phyloP scores from a whole-genome alignment of 2,888 invertebrate genomes.

The Beris morrisii region DNA sequence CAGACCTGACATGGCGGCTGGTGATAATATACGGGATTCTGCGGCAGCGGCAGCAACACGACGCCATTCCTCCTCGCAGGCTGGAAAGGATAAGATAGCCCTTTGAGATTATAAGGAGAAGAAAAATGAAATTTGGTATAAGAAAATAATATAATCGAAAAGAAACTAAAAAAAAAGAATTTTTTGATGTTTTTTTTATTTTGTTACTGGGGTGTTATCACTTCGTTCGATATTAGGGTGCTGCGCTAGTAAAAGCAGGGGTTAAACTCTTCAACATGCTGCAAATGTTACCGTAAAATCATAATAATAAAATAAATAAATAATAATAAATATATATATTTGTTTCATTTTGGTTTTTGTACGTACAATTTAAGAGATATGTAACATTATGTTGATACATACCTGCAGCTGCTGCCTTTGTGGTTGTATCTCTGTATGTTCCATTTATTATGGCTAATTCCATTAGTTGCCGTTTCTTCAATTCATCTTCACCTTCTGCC shows the following conservation, averaged over 20 bases:
- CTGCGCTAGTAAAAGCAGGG: slow-evolving; percentile 3
- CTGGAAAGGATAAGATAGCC: slow-evolving; percentile 54
- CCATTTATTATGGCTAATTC: slow-evolving; percentile 99
- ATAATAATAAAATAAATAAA: slow-evolving; percentile 8
- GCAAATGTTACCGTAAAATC: slow-evolving; percentile 15
- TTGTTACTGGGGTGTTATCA: slow-evolving; percentile 1
- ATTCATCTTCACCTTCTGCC: slow-evolving; percentile 99
- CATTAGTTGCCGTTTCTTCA: slow-evolving; percentile 99
- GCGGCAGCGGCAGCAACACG: slow-evolving; percentile 79
- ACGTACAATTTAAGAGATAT: slow-evolving; percentile 2
- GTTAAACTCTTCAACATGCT: slow-evolving; percentile 21
- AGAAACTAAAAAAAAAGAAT: slow-evolving; percentile 27
- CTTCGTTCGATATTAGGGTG: not conserved
- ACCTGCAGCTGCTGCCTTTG: slow-evolving; percentile 86
- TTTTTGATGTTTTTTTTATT: slow-evolving; percentile 13
- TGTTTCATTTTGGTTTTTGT: not conserved
- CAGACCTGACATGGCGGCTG: slow-evolving; percentile 63
- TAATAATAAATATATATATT: slow-evolving; percentile 8
- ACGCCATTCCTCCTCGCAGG: slow-evolving; percentile 84
- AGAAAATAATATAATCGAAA: slow-evolving; percentile 2
- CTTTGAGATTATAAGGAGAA: slow-evolving; percentile 21
- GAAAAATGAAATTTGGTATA: slow-evolving; percentile 25
- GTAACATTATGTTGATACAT: slow-evolving; percentile 45
- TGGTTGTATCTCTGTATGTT: slow-evolving; percentile 95
- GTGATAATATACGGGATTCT: slow-evolving; percentile 74